Conservation (phyloP, 2,113 vertebrate species). For the Myiozetetes cayanensis region DNA sequence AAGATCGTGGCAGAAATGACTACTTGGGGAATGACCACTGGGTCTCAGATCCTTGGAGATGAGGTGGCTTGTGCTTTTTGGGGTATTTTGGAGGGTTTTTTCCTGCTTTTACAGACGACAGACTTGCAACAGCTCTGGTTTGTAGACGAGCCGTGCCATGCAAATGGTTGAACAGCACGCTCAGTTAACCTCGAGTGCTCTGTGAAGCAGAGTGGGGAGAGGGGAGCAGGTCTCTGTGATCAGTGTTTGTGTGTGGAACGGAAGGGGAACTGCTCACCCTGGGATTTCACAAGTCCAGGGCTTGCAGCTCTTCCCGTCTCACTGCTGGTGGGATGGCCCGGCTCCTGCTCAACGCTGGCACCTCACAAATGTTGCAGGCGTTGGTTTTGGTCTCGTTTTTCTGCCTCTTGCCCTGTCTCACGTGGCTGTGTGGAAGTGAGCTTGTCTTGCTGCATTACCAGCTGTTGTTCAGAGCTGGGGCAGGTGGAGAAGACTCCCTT, state of each 20-base stretch:
- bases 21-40: not conserved
- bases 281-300: not conserved
- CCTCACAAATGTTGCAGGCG: not conserved
- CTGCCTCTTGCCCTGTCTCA: rapidly evolving
- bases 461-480: not conserved
- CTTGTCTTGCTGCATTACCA: not conserved
- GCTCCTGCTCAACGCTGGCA: not conserved
- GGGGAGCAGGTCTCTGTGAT: not conserved
- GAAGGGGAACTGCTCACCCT: not conserved
- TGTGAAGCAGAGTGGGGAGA: not conserved
- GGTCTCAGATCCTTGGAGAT: not conserved
- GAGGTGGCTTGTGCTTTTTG: not conserved
- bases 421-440: rapidly evolving
- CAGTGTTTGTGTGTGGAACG: not conserved
- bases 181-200: not conserved
- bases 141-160: not conserved
- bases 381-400: rapidly evolving
- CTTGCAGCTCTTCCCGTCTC: not conserved
- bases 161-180: not conserved
- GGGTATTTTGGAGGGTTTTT: not conserved
- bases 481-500: not conserved
- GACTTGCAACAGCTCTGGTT: not conserved
- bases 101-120: not conserved
- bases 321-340: not conserved
- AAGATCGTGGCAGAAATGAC: not conserved